Conservation (phyloP, 2,113 vertebrate genomes). For the Speoplatyrhinus poulsoni region DNA sequence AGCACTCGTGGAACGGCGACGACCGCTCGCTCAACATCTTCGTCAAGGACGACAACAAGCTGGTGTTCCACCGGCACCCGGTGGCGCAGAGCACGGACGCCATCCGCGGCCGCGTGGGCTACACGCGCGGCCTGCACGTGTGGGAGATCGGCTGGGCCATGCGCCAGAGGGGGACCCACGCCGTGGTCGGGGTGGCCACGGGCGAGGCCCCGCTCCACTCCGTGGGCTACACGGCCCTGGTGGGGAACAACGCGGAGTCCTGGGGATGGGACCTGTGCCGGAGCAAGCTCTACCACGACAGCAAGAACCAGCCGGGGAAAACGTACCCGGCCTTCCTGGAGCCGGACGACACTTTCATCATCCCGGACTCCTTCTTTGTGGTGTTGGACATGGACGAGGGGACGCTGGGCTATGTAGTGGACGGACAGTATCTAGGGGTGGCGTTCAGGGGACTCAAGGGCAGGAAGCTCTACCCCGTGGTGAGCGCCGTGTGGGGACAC, state of each 20-base stretch:
- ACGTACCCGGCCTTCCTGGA: conserved; percentile 93
- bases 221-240: conserved; percentile 92
- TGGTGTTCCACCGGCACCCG: conserved; percentile 95
- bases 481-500: conserved; percentile 99
- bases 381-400: conserved; percentile 98
- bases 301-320: conserved; percentile 93
- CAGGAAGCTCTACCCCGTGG: conserved; percentile 94
- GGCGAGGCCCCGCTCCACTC: conserved; percentile 91
- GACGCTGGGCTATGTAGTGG: conserved; percentile 94
- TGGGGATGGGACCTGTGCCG: conserved; percentile 99
- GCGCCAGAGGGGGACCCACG: conserved; percentile 94
- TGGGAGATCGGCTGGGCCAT: conserved; percentile 99
- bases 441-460: conserved; percentile 96
- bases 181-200: conserved; percentile 92
- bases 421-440: conserved; percentile 96
- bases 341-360: conserved; percentile 93
- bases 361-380: conserved; percentile 95
- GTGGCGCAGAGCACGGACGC: conserved; percentile 98
- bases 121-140: conserved; percentile 92
- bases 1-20: conserved; percentile 95
- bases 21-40: conserved; percentile 97
- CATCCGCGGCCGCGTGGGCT: conserved; percentile 91
- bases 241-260: conserved; percentile 93
- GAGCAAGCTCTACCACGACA: conserved; percentile 96
- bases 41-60: conserved; percentile 95